These are phyloP conservation scores for Trachelus tabidus DNA, from an alignment of 2,888 invertebrate species.

Conservation along the genomic window DNA sequence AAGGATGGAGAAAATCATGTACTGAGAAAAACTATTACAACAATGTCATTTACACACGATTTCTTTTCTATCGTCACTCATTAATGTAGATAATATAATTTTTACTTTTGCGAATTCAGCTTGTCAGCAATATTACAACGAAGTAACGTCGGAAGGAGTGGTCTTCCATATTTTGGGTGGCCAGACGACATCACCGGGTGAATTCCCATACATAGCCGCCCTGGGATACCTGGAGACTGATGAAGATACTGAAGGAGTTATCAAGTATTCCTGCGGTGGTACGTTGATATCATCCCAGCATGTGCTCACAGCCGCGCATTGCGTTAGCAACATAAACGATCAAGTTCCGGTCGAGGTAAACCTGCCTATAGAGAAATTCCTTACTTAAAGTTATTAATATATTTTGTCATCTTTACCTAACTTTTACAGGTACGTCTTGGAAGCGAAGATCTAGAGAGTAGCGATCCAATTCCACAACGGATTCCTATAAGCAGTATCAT, in stretches of 20 bases:
- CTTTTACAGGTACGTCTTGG: conserved; percentile 51
- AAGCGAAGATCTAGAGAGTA: conserved; percentile 35
- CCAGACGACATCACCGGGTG: conserved; percentile 31
- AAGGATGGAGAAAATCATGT: background rate
- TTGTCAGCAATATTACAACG: conserved; percentile 49
- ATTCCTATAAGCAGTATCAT: conserved; percentile 41
- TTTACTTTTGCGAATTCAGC: conserved; percentile 34
- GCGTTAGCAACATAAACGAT: conserved; percentile 48
- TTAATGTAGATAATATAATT: background rate
- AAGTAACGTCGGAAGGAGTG: conserved; percentile 28
- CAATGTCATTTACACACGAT: conserved; percentile 7
- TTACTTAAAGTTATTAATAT: background rate
- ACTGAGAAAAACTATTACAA: background rate
- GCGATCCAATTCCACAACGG: conserved; percentile 33
- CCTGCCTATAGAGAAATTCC: background rate
- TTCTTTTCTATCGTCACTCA: background rate
- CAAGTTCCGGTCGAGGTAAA: conserved; percentile 49
- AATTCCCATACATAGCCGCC: conserved; percentile 48
- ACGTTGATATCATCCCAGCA: conserved; percentile 50
- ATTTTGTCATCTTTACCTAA: background rate
- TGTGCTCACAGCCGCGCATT: conserved; percentile 59
- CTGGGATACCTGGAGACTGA: conserved; percentile 43
- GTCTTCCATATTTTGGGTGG: conserved; percentile 48
- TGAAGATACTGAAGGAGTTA: conserved; percentile 18
- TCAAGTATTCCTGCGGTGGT: conserved; percentile 54